phyloP scores from a whole-genome alignment of 2,113 vertebrate species.

The Phrynocephalus versicolor region DNA sequence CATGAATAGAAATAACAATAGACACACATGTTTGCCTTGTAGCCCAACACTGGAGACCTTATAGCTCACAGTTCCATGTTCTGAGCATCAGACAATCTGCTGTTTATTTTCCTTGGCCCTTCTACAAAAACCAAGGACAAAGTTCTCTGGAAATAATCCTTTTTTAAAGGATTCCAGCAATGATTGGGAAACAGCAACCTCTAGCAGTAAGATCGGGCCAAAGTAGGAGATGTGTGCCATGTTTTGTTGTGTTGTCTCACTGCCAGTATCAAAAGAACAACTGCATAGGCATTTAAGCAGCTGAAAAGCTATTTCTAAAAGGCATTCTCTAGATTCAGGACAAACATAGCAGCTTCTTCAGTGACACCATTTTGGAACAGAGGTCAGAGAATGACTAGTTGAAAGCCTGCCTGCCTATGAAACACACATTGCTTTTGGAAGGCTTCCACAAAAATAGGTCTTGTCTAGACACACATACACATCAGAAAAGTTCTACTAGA shows the following conservation, averaged over 20 bases:
- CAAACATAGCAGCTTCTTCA: neutral
- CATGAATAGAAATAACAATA: rapidly evolving
- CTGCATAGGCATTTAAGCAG: neutral
- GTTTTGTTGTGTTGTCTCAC: neutral
- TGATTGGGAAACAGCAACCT: constrained; percentile 47
- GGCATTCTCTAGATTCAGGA: neutral
- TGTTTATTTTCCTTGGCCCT: neutral
- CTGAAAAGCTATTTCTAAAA: neutral
- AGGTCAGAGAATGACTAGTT: too few relatives aligned
- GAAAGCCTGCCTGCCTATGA: neutral
- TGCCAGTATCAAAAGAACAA: neutral
- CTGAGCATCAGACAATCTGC: neutral
- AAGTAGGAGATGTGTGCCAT: neutral
- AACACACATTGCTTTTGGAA: neutral
- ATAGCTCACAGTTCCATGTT: neutral
- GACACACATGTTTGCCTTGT: neutral
- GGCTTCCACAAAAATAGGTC: neutral
- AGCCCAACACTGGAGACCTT: neutral
- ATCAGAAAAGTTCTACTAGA: too few relatives aligned
- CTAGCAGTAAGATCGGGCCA: constrained; percentile 44
- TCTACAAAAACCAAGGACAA: rapidly evolving
- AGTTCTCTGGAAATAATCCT: neutral
- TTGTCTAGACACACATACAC: too few relatives aligned
- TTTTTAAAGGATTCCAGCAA: rapidly evolving
- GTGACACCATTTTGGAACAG: neutral